Conservation (phyloP, 2,113 vertebrate species). For the Lepidothrix coronata region DNA sequence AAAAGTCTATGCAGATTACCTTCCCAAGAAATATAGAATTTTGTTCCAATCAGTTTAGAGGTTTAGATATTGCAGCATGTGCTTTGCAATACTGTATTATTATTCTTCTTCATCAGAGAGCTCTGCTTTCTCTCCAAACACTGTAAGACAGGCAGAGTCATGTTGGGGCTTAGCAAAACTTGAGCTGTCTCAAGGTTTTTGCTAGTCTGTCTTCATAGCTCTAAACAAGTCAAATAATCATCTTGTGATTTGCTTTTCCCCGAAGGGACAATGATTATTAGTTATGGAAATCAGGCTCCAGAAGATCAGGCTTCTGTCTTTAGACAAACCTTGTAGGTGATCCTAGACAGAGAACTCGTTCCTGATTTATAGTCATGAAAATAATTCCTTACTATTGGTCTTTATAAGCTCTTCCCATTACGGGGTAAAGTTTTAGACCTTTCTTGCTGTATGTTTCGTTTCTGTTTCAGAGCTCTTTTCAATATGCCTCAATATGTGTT, state of each 20-base stretch:
- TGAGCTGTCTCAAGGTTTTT: not conserved
- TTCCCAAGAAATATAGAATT: not conserved
- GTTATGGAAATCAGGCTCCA: not conserved
- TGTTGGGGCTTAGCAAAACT: not conserved
- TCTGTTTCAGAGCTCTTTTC: not conserved
- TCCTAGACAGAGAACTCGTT: not conserved
- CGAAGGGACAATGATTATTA: not conserved
- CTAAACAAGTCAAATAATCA: not conserved
- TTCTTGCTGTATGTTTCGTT: not conserved
- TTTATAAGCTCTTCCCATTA: not conserved
- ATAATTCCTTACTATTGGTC: not conserved
- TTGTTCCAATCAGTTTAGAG: not conserved
- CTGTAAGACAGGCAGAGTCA: rapidly evolving
- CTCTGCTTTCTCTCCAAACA: not conserved
- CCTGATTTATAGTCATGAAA: rapidly evolving
- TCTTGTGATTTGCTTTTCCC: not conserved
- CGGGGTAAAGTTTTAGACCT: not conserved
- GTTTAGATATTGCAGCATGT: not conserved
- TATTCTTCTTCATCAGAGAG: not conserved
- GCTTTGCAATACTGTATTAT: not conserved
- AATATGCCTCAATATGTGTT: not conserved
- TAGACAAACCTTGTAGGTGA: not conserved
- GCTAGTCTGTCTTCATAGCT: not conserved
- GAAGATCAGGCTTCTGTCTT: not conserved
- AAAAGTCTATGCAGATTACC: not conserved